Conservation (phyloP, 2,113 vertebrate genomes). For the Stercorarius parasiticus region DNA sequence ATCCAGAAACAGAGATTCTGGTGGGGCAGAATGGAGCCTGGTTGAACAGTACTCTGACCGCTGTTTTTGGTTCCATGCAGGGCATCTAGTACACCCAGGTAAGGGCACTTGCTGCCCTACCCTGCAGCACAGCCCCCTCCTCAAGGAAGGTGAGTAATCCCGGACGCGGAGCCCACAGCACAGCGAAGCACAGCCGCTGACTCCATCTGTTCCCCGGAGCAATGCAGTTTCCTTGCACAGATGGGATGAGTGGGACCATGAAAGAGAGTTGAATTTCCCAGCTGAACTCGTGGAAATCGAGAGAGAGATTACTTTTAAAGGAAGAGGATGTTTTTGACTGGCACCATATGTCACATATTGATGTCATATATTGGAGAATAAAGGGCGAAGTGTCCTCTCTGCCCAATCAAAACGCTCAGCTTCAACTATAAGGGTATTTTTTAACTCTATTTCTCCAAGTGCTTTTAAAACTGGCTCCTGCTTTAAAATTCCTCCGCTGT, state of each 20-base stretch:
- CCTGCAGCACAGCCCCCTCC: not conserved
- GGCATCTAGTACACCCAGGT: not conserved
- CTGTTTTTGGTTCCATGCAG: not conserved
- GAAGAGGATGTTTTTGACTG: not conserved
- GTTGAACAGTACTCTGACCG: not conserved
- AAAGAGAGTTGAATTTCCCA: not conserved
- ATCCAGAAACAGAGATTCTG: not conserved
- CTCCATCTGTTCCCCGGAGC: slow-evolving; percentile 24
- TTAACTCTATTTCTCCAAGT: not conserved
- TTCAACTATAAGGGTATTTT: not conserved
- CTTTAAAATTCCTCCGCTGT: not conserved
- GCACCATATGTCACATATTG: not conserved
- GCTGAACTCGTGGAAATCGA: not conserved
- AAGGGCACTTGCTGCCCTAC: not conserved
- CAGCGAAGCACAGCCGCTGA: not conserved
- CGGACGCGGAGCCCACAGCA: not conserved
- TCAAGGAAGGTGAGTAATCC: not conserved
- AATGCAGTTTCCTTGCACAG: not conserved
- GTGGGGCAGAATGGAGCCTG: not conserved
- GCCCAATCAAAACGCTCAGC: not conserved
- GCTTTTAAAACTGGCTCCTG: not conserved
- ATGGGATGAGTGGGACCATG: slow-evolving; percentile 13
- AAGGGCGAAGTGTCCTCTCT: not conserved
- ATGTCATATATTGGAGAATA: not conserved
- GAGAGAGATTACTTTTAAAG: not conserved